Evolutionary conservation across 1,140 invertebrate genomes (phyloP).

Genomic region (Leptonema lineaticorne): DNA sequence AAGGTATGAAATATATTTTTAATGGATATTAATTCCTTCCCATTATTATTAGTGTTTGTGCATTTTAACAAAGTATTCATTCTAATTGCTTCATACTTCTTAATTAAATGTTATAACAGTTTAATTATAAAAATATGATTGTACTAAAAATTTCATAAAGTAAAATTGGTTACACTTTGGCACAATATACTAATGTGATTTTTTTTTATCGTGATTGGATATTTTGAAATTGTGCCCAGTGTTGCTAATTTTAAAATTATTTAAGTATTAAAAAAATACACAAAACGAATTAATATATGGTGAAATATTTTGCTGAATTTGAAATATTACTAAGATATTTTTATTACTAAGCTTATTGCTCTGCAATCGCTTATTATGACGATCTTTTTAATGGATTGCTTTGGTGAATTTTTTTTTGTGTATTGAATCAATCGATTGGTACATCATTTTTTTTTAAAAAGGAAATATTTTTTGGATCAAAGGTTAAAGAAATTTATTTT

Average conservation of each 20-base stretch:
- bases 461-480: neutral
- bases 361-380: slow-evolving; percentile 26
- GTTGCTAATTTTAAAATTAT: neutral
- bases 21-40: slow-evolving; percentile 17
- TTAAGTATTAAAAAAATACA: neutral
- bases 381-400: slow-evolving; percentile 13
- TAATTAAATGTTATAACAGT: slow-evolving; percentile 10
- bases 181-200: no score
- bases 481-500: no score
- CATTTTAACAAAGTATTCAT: slow-evolving; percentile 33
- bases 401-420: no score
- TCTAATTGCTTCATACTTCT: slow-evolving; percentile 23
- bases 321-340: slow-evolving; percentile 6
- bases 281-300: neutral
- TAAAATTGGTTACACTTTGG: slow-evolving; percentile 10
- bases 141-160: no score
- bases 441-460: neutral
- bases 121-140: no score
- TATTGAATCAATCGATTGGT: no score
- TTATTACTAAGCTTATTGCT: slow-evolving; percentile 29
- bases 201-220: neutral
- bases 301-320: slow-evolving; percentile 15
- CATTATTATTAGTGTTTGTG: slow-evolving; percentile 37
- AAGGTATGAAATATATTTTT: slow-evolving; percentile 72
- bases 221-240: neutral